These are phyloP conservation scores for Melanophora roralis DNA, from an alignment of 2,888 invertebrate species.

Conservation along the genomic window DNA sequence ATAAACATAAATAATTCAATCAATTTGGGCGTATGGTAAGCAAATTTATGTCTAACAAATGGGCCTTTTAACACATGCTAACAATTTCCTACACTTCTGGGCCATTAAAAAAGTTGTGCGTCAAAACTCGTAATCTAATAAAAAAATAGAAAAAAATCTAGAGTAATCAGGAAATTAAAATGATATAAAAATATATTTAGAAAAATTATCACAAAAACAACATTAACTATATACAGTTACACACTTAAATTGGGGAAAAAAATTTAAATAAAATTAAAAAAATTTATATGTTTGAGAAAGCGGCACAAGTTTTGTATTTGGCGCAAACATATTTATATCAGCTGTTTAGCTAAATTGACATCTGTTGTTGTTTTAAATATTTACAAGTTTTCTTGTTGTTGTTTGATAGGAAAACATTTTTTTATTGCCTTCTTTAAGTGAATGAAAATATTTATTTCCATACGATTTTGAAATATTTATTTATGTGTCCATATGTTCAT, in stretches of 20 bases:
- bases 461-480: conserved; percentile 20
- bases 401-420: conserved; percentile 9
- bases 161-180: conserved; percentile 48
- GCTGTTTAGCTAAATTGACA: conserved; percentile 51
- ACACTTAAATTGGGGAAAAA: not conserved
- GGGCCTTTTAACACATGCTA: conserved; percentile 56
- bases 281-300: not conserved
- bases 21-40: not conserved
- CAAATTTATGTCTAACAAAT: conserved; percentile 59
- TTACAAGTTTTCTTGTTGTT: conserved; percentile 34
- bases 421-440: no score
- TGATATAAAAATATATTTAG: conserved; percentile 35
- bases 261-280: not conserved
- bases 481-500: not conserved
- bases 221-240: not conserved
- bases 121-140: conserved; percentile 19
- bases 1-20: conserved; percentile 43
- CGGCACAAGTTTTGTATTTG: not conserved
- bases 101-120: not conserved
- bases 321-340: not conserved
- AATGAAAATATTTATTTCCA: not conserved
- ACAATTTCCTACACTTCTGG: conserved; percentile 34
- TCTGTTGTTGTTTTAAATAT: conserved; percentile 53
- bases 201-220: conserved; percentile 5
- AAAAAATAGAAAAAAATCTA: conserved; percentile 19